phyloP scores from a whole-genome alignment of 2,888 invertebrate species.

The Scaptodrosophila latifasciaeformis region DNA sequence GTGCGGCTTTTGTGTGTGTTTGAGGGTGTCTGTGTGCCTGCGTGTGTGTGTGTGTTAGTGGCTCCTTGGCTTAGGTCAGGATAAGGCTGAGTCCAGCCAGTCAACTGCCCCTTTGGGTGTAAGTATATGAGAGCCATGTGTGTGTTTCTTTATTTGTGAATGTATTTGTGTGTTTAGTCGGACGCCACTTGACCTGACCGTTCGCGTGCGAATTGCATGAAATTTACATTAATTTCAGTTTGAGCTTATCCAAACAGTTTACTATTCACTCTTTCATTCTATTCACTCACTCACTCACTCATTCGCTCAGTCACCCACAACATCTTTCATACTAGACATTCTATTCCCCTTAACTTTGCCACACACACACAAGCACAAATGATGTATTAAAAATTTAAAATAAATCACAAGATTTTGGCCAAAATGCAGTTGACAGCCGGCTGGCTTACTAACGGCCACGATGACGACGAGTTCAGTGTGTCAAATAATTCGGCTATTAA shows the following conservation, averaged over 20 bases:
- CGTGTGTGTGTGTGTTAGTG: background rate
- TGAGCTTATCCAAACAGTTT: constrained; percentile 28
- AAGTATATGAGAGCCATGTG: too few relatives aligned
- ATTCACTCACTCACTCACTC: too few relatives aligned
- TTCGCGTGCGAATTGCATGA: constrained; percentile 40
- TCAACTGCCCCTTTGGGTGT: constrained; percentile 28
- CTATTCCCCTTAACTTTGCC: too few relatives aligned
- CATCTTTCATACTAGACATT: too few relatives aligned
- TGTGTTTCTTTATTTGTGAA: background rate
- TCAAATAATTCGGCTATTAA: constrained; percentile 40
- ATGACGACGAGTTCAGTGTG: constrained; percentile 62
- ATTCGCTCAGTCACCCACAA: too few relatives aligned
- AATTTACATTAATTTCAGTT: constrained; percentile 46
- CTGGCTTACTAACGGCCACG: constrained; percentile 7
- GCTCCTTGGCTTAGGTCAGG: background rate
- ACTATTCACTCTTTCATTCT: too few relatives aligned
- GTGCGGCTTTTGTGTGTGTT: constrained; percentile 40
- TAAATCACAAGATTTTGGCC: constrained; percentile 56
- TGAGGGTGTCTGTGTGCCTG: constrained; percentile 33
- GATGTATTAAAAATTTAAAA: constrained; percentile 57
- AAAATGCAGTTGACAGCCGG: constrained; percentile 30
- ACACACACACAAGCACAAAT: constrained; percentile 42
- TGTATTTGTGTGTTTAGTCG: background rate
- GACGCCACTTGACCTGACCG: too few relatives aligned
- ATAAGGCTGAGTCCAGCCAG: background rate